These are phyloP conservation scores for Alcis repandata DNA, from an alignment of 2,888 invertebrate species.

Conservation along the genomic window DNA sequence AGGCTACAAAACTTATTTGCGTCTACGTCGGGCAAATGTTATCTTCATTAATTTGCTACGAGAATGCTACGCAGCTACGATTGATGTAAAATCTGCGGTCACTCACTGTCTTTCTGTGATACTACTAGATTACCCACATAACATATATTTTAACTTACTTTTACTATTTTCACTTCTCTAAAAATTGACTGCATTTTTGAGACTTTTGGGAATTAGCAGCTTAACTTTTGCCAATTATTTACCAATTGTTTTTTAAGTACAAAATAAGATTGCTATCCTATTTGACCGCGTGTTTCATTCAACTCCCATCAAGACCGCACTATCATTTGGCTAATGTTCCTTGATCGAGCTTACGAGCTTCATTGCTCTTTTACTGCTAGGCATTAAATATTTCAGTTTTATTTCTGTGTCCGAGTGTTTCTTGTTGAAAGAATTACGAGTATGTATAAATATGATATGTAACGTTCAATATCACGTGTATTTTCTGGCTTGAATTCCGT, in stretches of 20 bases:
- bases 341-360: conserved; percentile 77
- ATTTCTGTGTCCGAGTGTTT: background rate
- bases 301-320: conserved; percentile 70
- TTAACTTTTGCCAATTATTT: too few species aligned
- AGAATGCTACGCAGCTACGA: conserved; percentile 10
- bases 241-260: background rate
- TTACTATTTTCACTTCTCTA: background rate
- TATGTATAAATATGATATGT: too few species aligned
- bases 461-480: too few species aligned
- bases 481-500: too few species aligned
- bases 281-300: conserved; percentile 56
- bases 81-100: background rate
- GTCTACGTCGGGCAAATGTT: background rate
- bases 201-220: too few species aligned
- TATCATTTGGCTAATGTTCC: conserved; percentile 78
- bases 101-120: too few species aligned
- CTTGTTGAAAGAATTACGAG: background rate
- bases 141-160: too few species aligned
- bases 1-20: background rate
- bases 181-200: too few species aligned
- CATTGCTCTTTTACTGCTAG: conserved; percentile 50
- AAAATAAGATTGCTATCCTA: background rate
- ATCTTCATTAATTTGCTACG: background rate
- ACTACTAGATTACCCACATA: too few species aligned
- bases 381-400: conserved; percentile 19